These are phyloP conservation scores for Venusia cambrica DNA, from an alignment of 2,888 invertebrate species.

Conservation along the genomic window DNA sequence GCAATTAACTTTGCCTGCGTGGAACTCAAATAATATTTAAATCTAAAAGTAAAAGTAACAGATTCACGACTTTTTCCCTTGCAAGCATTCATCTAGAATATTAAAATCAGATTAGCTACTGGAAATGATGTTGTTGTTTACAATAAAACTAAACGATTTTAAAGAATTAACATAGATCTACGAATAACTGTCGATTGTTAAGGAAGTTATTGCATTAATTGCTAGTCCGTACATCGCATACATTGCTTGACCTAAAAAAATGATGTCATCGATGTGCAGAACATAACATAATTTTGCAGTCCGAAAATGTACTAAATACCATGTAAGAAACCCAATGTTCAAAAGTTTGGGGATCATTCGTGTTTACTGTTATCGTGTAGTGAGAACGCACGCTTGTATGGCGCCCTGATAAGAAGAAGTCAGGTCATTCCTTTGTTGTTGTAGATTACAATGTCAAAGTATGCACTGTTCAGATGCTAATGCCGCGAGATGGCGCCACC, in stretches of 20 bases:
- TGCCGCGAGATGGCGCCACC: constrained; percentile 60
- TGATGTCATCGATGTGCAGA: constrained; percentile 34
- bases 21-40: too few species aligned
- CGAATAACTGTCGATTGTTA: constrained; percentile 16
- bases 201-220: constrained; percentile 30
- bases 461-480: constrained; percentile 68
- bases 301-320: constrained; percentile 15
- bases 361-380: constrained; percentile 31
- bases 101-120: too few species aligned
- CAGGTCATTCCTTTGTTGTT: constrained; percentile 68
- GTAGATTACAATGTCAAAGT: constrained; percentile 65
- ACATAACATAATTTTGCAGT: constrained; percentile 34
- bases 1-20: too few species aligned
- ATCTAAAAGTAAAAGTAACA: too few species aligned
- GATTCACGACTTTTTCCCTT: too few species aligned
- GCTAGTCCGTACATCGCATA: too few species aligned
- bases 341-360: constrained; percentile 24
- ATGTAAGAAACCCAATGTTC: constrained; percentile 21
- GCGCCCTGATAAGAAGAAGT: constrained; percentile 58
- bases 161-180: too few species aligned
- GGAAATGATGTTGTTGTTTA: too few species aligned
- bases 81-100: too few species aligned
- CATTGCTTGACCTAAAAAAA: constrained; percentile 31
- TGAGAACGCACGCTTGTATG: constrained; percentile 37
- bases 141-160: too few species aligned